phyloP scores from a whole-genome alignment of 2,797 vertebrate genomes.

The Artibeus jamaicensis region DNA sequence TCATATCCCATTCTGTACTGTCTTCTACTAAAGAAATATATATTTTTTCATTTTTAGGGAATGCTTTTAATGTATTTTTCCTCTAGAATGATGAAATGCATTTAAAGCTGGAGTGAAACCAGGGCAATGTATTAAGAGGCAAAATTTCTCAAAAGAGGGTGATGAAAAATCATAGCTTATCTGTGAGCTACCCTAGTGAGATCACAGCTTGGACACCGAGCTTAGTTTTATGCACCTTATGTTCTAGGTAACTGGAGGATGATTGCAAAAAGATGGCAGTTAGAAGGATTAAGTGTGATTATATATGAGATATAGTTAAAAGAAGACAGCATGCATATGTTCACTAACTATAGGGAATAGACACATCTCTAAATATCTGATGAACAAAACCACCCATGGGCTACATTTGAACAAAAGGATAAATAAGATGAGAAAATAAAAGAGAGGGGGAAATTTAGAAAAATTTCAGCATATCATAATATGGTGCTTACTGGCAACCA shows the following conservation, averaged over 20 bases:
- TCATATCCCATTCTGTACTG: not conserved
- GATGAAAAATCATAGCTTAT: slow-evolving; percentile 60
- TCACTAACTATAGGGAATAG: slow-evolving; percentile 61
- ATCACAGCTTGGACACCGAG: slow-evolving; percentile 68
- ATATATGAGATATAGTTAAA: slow-evolving; percentile 69
- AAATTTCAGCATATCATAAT: not conserved
- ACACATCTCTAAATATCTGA: slow-evolving; percentile 50
- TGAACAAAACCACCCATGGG: slow-evolving; percentile 45
- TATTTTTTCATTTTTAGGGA: slow-evolving; percentile 50
- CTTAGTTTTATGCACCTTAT: slow-evolving; percentile 72
- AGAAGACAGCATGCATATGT: slow-evolving; percentile 65
- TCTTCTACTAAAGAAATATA: slow-evolving; percentile 31
- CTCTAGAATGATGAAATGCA: slow-evolving; percentile 41
- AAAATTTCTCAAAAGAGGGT: slow-evolving; percentile 56
- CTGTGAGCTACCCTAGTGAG: slow-evolving; percentile 48
- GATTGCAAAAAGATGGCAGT: slow-evolving; percentile 65
- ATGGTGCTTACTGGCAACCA: not conserved
- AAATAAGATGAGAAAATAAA: not conserved
- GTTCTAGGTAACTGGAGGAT: slow-evolving; percentile 71
- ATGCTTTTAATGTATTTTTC: slow-evolving; percentile 25
- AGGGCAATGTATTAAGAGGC: slow-evolving; percentile 42
- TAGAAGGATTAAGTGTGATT: slow-evolving; percentile 67
- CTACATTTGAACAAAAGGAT: slow-evolving; percentile 26
- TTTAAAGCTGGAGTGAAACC: slow-evolving; percentile 37
- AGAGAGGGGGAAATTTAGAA: not conserved